A percentile compares a stretch with the other conserved stretches of the same genome.
phyloP scores from a whole-genome alignment of 2,113 vertebrate genomes.

The Cervus canadensis region DNA sequence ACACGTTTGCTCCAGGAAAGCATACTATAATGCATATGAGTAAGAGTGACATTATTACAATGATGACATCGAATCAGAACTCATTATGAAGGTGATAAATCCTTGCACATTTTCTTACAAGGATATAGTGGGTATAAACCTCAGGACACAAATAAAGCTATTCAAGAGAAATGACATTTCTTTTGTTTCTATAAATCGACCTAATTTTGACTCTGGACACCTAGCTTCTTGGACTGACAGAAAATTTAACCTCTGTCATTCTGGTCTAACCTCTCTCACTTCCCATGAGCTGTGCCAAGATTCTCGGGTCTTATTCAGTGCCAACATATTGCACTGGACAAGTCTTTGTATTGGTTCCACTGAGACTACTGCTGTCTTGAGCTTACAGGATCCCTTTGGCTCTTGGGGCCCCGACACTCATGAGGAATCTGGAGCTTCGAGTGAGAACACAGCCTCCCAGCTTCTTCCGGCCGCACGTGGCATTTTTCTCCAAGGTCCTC shows the following conservation, averaged over 20 bases:
- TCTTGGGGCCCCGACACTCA: neutral
- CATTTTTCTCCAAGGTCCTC: neutral
- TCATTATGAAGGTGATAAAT: neutral
- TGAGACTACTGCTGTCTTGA: neutral
- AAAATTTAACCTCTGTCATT: neutral
- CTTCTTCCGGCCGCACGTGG: accelerated
- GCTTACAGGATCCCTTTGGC: neutral
- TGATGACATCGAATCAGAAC: neutral
- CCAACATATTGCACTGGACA: neutral
- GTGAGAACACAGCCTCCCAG: neutral
- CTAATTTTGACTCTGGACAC: neutral
- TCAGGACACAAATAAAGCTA: neutral
- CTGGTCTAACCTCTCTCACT: neutral
- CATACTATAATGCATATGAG: neutral
- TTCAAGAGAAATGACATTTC: neutral
- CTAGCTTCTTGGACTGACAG: neutral
- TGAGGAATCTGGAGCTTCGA: neutral
- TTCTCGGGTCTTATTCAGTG: neutral
- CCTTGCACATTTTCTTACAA: neutral
- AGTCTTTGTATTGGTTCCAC: neutral
- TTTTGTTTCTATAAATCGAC: neutral
- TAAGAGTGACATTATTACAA: neutral
- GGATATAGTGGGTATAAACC: neutral
- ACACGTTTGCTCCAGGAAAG: neutral
- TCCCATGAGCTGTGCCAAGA: neutral